Evolutionary conservation across 2,888 invertebrate genomes (phyloP).

Genomic region (Nephrocerus scutellatus): DNA sequence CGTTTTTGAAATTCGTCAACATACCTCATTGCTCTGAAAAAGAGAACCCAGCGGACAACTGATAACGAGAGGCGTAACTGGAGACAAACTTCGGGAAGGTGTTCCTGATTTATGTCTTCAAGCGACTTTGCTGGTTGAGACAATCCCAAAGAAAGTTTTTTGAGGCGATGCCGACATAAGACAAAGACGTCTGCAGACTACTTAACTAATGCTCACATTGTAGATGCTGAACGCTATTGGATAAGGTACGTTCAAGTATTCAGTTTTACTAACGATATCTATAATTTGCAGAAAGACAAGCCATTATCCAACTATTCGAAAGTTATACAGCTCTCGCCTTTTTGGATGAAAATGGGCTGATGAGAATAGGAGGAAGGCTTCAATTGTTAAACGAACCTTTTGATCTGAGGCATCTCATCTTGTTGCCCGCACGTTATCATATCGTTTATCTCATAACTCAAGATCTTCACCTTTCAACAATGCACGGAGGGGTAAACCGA

Average conservation of each 20-base stretch:
- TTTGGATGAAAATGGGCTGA: conserved; percentile 3
- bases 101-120: not conserved
- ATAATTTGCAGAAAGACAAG: not conserved
- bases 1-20: too few relatives aligned
- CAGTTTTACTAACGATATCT: conserved; percentile 3
- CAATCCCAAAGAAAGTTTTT: too few relatives aligned
- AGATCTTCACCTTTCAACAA: not conserved
- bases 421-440: conserved; percentile 1
- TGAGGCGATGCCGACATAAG: too few relatives aligned
- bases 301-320: not conserved
- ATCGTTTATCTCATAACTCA: not conserved
- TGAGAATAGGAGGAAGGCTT: conserved; percentile 7
- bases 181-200: too few relatives aligned
- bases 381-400: not conserved
- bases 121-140: too few relatives aligned
- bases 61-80: conserved; percentile 6
- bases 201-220: too few relatives aligned
- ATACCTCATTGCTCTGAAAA: too few relatives aligned
- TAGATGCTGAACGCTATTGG: too few relatives aligned
- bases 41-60: conserved; percentile 7
- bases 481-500: conserved; percentile 7
- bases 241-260: too few relatives aligned
- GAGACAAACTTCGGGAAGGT: too few relatives aligned
- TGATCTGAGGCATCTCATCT: conserved; percentile 6
- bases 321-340: conserved; percentile 2